Conservation (phyloP, 2,797 vertebrate species). For the Spea hammondii region DNA sequence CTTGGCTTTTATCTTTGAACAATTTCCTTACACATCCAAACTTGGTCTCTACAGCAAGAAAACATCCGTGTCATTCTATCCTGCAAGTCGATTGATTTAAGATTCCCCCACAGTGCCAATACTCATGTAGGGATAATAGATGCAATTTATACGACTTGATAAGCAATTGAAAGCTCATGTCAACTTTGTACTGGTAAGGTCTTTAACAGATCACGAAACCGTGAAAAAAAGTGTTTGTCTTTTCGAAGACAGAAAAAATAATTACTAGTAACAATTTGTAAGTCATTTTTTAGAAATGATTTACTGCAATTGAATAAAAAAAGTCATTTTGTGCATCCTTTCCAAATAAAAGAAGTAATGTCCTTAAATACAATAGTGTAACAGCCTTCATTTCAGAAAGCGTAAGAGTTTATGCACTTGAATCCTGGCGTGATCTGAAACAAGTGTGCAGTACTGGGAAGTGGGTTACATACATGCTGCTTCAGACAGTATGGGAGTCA, state of each 20-base stretch:
- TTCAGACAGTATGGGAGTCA: too few relatives aligned
- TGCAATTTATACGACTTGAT: conserved; percentile 50
- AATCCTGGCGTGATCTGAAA: too few relatives aligned
- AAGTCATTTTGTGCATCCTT: not conserved
- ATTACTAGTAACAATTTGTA: conserved; percentile 6
- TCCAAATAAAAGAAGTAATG: too few relatives aligned
- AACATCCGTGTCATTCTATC: conserved; percentile 28
- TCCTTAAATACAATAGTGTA: too few relatives aligned
- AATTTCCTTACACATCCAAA: conserved; percentile 27
- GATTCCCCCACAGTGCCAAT: conserved; percentile 31
- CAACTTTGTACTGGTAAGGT: conserved; percentile 42
- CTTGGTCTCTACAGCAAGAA: conserved; percentile 2
- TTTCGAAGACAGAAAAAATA: not conserved
- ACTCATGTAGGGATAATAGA: conserved; percentile 48
- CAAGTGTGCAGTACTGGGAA: too few relatives aligned
- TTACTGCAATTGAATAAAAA: not conserved
- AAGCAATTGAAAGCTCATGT: conserved; percentile 40
- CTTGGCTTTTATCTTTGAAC: not conserved
- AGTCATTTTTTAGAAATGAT: not conserved
- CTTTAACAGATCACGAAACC: conserved; percentile 24
- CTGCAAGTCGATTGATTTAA: conserved; percentile 35
- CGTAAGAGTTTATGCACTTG: too few relatives aligned
- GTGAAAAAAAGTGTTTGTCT: not conserved
- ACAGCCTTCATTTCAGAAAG: too few relatives aligned
- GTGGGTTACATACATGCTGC: too few relatives aligned